Percentiles rank a stretch among this genome's conserved stretches.
These are phyloP conservation scores for Atta texana DNA, from an alignment of 1,140 invertebrate species.

Conservation along the genomic window DNA sequence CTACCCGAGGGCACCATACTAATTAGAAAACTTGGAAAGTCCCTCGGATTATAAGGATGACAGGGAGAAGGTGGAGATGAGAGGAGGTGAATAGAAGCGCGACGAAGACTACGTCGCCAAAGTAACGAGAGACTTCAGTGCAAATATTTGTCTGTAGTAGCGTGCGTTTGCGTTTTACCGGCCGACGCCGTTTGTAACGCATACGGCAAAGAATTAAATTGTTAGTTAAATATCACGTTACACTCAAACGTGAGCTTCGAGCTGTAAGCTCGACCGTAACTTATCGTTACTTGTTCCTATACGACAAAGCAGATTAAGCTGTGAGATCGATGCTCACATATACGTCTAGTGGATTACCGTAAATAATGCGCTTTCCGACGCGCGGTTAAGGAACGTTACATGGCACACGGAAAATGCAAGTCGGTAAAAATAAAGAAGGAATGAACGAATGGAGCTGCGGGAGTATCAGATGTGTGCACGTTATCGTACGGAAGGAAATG, in stretches of 20 bases:
- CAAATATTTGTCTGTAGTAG: slow-evolving; percentile 65
- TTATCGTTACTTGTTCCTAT: slow-evolving; percentile 45
- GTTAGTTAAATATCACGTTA: slow-evolving; percentile 50
- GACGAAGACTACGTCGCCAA: slow-evolving; percentile 32
- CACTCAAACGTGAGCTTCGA: neutral
- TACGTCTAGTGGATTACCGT: slow-evolving; percentile 53
- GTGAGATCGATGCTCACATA: slow-evolving; percentile 43
- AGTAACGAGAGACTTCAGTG: slow-evolving; percentile 35
- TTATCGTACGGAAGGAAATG: slow-evolving; percentile 55
- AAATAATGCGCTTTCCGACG: slow-evolving; percentile 55
- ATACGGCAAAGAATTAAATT: slow-evolving; percentile 51
- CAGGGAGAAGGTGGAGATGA: slow-evolving; percentile 47
- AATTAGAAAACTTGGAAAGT: slow-evolving; percentile 81
- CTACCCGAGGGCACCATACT: slow-evolving; percentile 75
- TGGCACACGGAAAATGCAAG: slow-evolving; percentile 13
- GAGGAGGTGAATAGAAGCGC: slow-evolving; percentile 15
- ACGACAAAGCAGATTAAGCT: slow-evolving; percentile 37
- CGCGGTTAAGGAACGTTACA: slow-evolving; percentile 42
- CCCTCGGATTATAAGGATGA: slow-evolving; percentile 63
- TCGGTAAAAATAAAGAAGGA: slow-evolving; percentile 33
- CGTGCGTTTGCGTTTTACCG: slow-evolving; percentile 7
- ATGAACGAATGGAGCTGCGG: slow-evolving; percentile 36
- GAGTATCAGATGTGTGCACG: slow-evolving; percentile 32
- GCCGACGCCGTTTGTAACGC: neutral
- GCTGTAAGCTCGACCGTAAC: slow-evolving; percentile 24